These are phyloP conservation scores for Mamestra configurata DNA, from an alignment of 1,140 invertebrate genomes.

Conservation along the genomic window DNA sequence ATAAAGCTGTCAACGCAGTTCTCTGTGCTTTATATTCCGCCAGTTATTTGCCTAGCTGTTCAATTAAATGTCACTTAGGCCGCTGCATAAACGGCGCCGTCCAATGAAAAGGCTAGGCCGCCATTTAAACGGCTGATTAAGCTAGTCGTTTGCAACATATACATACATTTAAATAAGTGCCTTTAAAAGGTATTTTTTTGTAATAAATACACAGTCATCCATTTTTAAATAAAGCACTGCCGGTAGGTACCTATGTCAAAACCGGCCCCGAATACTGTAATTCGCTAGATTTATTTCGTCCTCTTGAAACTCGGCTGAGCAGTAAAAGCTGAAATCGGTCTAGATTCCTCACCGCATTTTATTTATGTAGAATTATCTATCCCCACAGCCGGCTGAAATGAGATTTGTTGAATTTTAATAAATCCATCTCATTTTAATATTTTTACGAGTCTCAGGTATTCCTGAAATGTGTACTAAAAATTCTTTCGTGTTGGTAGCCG, in stretches of 20 bases:
- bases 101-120: too few species aligned
- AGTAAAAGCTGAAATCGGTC: slow-evolving; percentile 14
- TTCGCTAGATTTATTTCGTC: slow-evolving; percentile 3
- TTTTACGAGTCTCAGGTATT: slow-evolving; percentile 42
- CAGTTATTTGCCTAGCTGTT: too few species aligned
- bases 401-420: slow-evolving; percentile 56
- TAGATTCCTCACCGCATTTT: slow-evolving; percentile 34
- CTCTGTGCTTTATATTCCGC: not conserved
- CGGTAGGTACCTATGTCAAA: not conserved
- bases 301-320: not conserved
- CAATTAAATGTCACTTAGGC: too few species aligned
- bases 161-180: too few species aligned
- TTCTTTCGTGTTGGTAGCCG: slow-evolving; percentile 39
- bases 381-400: slow-evolving; percentile 32
- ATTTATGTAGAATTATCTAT: slow-evolving; percentile 39
- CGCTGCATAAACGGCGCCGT: too few species aligned
- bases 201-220: too few species aligned
- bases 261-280: not conserved
- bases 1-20: not conserved
- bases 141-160: too few species aligned
- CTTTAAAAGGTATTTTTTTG: too few species aligned
- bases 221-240: too few species aligned
- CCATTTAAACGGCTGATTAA: too few species aligned
- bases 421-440: slow-evolving; percentile 56
- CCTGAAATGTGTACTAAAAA: slow-evolving; percentile 18